Conservation (phyloP, 2,888 invertebrate species). For the Drosophila kuntzei region DNA sequence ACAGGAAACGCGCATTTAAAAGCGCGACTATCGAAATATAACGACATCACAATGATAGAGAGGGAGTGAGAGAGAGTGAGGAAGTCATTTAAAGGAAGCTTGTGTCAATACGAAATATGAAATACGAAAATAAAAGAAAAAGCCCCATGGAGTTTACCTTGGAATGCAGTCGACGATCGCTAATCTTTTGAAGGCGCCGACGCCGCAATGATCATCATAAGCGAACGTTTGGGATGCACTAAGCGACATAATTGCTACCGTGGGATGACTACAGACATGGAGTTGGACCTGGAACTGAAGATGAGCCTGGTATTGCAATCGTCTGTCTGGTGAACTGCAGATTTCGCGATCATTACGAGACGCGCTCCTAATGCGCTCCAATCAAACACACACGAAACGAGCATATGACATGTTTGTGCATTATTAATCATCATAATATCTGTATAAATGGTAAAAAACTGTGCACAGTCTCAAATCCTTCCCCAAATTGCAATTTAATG, state of each 20-base stretch:
- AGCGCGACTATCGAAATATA: constrained; percentile 80
- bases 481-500: constrained; percentile 85
- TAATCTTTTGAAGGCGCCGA: constrained; percentile 78
- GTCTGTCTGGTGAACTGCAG: constrained; percentile 19
- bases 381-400: constrained; percentile 84
- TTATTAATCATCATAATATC: constrained; percentile 85
- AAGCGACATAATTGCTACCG: constrained; percentile 81
- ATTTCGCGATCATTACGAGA: constrained; percentile 69
- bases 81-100: constrained; percentile 76
- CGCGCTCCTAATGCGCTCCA: constrained; percentile 80
- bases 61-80: constrained; percentile 13
- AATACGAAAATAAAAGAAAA: constrained; percentile 3
- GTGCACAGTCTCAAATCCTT: constrained; percentile 40
- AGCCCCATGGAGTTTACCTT: constrained; percentile 62
- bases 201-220: constrained; percentile 57
- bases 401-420: constrained; percentile 84
- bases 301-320: constrained; percentile 6
- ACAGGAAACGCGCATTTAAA: constrained; percentile 81
- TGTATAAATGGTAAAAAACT: constrained; percentile 83
- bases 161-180: constrained; percentile 68
- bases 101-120: constrained; percentile 70
- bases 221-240: constrained; percentile 67
- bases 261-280: constrained; percentile 54
- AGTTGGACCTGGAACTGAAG: constrained; percentile 3
- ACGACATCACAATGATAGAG: constrained; percentile 59